A percentile compares a stretch with the other conserved stretches of the same genome.
Evolutionary conservation across 2,113 vertebrate species (phyloP).

Genomic region (Gasterosteus aculeatus): DNA sequence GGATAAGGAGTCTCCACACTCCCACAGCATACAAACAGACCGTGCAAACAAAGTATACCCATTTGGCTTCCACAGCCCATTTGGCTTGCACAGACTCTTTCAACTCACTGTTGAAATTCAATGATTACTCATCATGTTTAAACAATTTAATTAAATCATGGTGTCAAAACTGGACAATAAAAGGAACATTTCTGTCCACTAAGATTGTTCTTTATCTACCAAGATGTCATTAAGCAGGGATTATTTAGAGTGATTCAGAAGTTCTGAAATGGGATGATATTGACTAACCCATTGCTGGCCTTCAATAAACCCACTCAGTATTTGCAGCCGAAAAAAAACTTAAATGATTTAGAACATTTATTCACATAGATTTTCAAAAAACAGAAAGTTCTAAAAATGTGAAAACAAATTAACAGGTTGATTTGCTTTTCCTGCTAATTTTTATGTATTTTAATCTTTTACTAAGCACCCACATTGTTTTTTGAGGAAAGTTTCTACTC

Average conservation of each 20-base stretch:
- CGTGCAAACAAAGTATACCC: constrained; percentile 52
- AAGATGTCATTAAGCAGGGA: background rate
- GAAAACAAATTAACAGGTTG: constrained; percentile 6
- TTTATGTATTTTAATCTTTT: background rate
- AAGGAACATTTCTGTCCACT: background rate
- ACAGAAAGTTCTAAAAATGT: constrained; percentile 7
- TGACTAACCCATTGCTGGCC: background rate
- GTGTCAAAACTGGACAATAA: background rate
- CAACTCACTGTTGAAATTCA: constrained; percentile 1
- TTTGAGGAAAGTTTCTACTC: background rate
- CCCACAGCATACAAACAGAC: constrained; percentile 33
- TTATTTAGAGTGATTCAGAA: background rate
- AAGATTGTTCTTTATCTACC: background rate
- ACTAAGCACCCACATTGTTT: constrained; percentile 16
- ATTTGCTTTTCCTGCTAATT: constrained; percentile 15
- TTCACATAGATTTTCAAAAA: constrained; percentile 3
- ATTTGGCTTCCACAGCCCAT: constrained; percentile 35
- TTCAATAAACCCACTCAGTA: background rate
- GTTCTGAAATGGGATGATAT: background rate
- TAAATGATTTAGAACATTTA: background rate
- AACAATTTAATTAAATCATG: constrained; percentile 16
- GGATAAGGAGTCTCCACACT: constrained; percentile 54
- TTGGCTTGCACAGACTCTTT: constrained; percentile 31
- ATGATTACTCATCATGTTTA: constrained; percentile 10
- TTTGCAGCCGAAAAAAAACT: background rate